These are phyloP conservation scores for Battus philenor DNA, from an alignment of 1,140 invertebrate genomes.

Conservation along the genomic window DNA sequence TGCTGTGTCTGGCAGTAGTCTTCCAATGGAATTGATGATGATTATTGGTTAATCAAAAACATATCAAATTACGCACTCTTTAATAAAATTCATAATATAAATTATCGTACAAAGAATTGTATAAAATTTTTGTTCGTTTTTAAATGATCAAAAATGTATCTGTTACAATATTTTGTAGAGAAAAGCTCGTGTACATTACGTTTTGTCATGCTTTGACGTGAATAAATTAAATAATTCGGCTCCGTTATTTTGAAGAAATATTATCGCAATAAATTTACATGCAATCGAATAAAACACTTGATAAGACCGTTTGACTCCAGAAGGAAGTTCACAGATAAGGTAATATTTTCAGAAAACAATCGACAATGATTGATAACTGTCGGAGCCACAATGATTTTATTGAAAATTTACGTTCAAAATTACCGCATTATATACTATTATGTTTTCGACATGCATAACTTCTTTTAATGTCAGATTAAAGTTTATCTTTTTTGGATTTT, in stretches of 20 bases:
- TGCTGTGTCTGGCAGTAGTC: no score
- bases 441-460: constrained; percentile 1
- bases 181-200: no score
- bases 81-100: no score
- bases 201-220: background rate
- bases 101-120: no score
- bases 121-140: no score
- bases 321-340: constrained; percentile 42
- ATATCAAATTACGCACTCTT: no score
- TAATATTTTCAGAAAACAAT: constrained; percentile 39
- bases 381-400: constrained; percentile 17
- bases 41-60: no score
- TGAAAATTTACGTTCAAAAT: constrained; percentile 8
- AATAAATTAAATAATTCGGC: constrained; percentile 22
- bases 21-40: no score
- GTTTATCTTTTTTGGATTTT: no score
- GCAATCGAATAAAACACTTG: constrained; percentile 14
- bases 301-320: constrained; percentile 26
- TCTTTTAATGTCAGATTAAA: background rate
- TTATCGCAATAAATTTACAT: constrained; percentile 17
- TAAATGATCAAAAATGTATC: no score
- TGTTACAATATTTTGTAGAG: no score
- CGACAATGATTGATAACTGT: constrained; percentile 23
- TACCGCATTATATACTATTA: constrained; percentile 1
- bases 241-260: constrained; percentile 15